phyloP scores from a whole-genome alignment of 1,140 invertebrate genomes.

The Listronotus bonariensis region DNA sequence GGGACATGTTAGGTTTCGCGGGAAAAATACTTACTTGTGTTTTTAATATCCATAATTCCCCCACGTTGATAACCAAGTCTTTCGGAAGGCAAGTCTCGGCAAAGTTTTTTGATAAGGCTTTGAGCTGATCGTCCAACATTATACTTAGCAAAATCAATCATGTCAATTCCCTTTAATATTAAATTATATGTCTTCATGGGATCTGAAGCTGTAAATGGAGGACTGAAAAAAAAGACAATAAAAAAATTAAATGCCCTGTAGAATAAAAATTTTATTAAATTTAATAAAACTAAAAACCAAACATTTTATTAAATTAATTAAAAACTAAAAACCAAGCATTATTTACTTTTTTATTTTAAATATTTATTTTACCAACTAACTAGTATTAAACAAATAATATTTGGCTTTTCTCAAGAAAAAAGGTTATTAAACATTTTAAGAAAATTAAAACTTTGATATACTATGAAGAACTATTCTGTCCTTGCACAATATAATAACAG shows the following conservation, averaged over 20 bases:
- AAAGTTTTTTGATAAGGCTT: conserved; percentile 86
- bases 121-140: conserved; percentile 81
- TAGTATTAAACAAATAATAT: no score
- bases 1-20: no score
- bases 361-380: no score
- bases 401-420: no score
- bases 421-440: no score
- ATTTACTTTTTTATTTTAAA: no score
- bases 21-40: conserved; percentile 73
- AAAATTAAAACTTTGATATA: no score
- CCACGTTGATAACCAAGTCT: conserved; percentile 91
- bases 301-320: no score
- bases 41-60: conserved; percentile 93
- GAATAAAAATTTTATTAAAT: background rate
- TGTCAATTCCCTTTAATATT: conserved; percentile 81
- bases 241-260: background rate
- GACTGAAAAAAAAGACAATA: conserved; percentile 59
- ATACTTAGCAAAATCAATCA: conserved; percentile 65
- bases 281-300: no score
- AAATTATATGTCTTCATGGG: conserved; percentile 87
- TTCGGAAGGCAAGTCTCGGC: conserved; percentile 89
- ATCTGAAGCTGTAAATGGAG: conserved; percentile 82
- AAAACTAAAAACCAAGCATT: no score
- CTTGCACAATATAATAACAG: no score
- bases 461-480: no score